phyloP scores from a whole-genome alignment of 2,888 invertebrate genomes.

The Neoascia interrupta region DNA sequence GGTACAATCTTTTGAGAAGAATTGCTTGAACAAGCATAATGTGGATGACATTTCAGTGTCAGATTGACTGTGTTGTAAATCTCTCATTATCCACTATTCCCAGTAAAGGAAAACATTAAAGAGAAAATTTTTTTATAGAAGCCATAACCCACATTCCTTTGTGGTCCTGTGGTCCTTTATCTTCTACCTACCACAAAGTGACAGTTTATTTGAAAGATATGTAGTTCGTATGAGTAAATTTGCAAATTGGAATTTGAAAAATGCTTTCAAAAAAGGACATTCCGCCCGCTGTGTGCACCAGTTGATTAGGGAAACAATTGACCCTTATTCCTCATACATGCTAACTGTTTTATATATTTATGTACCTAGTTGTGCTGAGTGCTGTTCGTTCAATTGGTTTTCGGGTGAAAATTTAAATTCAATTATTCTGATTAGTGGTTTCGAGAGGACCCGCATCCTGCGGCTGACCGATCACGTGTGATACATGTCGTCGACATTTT shows the following conservation, averaged over 20 bases:
- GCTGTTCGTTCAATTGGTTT: constrained; percentile 32
- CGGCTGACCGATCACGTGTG: constrained; percentile 69
- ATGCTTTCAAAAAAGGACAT: not conserved
- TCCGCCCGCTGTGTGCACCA: constrained; percentile 3
- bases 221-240: constrained; percentile 21
- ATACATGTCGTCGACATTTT: constrained; percentile 67
- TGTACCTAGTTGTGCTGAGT: too few species aligned
- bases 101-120: not conserved
- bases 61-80: constrained; percentile 62
- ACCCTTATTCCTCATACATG: constrained; percentile 51
- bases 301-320: constrained; percentile 61
- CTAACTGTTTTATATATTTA: too few species aligned
- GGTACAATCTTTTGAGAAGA: too few species aligned
- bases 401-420: constrained; percentile 64
- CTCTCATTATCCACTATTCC: constrained; percentile 44
- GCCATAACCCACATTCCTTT: constrained; percentile 35
- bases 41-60: constrained; percentile 43
- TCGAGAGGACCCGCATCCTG: constrained; percentile 67
- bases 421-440: constrained; percentile 70
- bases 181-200: constrained; percentile 44
- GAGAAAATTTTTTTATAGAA: not conserved
- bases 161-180: constrained; percentile 4
- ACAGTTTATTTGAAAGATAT: not conserved
- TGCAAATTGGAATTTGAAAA: constrained; percentile 25
- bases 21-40: constrained; percentile 7